A percentile compares a stretch with the other conserved stretches of the same genome.
These are phyloP conservation scores for Agapornis canus DNA, from an alignment of 2,797 vertebrate species.

Conservation along the genomic window DNA sequence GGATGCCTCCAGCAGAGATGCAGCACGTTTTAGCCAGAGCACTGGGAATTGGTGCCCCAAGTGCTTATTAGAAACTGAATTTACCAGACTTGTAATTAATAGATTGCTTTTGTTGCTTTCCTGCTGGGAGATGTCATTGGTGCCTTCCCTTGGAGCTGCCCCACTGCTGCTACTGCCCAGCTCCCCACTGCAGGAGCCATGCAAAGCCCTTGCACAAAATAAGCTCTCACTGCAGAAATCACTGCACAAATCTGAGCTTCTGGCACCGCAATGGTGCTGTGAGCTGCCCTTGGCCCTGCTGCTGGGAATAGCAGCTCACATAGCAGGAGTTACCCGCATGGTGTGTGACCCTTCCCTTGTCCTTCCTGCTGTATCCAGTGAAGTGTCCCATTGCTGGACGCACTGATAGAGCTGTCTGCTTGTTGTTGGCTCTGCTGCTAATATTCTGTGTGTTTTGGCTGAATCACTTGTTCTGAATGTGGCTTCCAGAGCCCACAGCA, in stretches of 20 bases:
- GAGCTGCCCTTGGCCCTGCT: not conserved
- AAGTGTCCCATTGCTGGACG: not conserved
- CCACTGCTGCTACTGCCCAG: not conserved
- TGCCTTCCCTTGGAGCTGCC: not conserved
- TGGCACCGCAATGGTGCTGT: fast-evolving
- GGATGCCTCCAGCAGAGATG: not conserved
- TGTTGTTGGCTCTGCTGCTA: not conserved
- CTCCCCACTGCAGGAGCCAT: not conserved
- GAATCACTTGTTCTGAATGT: not conserved
- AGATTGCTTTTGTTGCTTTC: not conserved
- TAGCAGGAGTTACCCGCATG: fast-evolving
- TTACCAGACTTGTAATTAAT: not conserved
- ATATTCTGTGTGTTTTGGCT: not conserved
- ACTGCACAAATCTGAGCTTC: fast-evolving
- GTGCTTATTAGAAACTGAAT: not conserved
- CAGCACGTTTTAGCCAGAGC: not conserved
- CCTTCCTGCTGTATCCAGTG: not conserved
- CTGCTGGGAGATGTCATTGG: not conserved
- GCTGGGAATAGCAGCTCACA: not conserved
- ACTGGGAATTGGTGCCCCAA: not conserved
- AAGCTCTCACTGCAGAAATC: not conserved
- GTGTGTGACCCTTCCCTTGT: not conserved
- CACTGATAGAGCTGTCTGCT: not conserved
- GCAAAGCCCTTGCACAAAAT: not conserved
- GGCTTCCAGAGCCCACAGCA: not conserved